These are phyloP conservation scores for Gastracanthus pulcherrimus DNA, from an alignment of 2,888 invertebrate genomes.

Conservation along the genomic window DNA sequence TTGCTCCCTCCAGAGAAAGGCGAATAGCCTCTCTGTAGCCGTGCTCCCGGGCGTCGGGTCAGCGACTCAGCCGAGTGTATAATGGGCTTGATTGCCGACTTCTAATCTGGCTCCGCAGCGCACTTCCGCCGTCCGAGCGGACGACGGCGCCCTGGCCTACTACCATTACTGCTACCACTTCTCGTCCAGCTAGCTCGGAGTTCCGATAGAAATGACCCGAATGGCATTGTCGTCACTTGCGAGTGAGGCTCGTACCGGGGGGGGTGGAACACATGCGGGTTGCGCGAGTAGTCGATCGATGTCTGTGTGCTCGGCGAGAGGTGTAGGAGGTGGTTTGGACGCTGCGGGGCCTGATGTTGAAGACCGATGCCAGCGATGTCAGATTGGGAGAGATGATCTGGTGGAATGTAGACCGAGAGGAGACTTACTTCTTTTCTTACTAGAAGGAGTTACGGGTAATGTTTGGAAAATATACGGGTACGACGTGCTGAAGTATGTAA, in stretches of 20 bases:
- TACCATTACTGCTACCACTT: neutral
- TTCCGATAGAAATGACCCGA: slow-evolving; percentile 40
- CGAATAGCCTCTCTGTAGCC: too few species aligned
- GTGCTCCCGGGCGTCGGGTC: slow-evolving; percentile 70
- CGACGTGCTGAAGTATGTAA: too few species aligned
- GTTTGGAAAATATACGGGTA: too few species aligned
- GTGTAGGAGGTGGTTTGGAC: neutral
- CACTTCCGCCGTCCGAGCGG: slow-evolving; percentile 63
- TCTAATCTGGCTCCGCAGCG: slow-evolving; percentile 75
- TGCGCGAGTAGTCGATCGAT: neutral
- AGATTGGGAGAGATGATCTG: too few species aligned
- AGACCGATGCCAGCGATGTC: slow-evolving; percentile 13
- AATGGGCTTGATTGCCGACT: slow-evolving; percentile 77
- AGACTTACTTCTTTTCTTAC: too few species aligned
- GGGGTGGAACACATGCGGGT: slow-evolving; percentile 6
- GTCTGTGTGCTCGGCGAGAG: neutral
- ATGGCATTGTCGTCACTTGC: slow-evolving; percentile 43
- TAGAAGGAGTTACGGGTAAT: too few species aligned
- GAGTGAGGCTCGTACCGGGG: neutral
- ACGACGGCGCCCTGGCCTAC: slow-evolving; percentile 47
- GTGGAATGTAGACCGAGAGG: too few species aligned
- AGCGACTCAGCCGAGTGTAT: slow-evolving; percentile 74
- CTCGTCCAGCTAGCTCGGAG: neutral
- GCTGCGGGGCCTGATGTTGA: too few species aligned
- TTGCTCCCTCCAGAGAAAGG: too few species aligned